phyloP scores from a whole-genome alignment of 2,888 invertebrate genomes.

The Ophraella communa region DNA sequence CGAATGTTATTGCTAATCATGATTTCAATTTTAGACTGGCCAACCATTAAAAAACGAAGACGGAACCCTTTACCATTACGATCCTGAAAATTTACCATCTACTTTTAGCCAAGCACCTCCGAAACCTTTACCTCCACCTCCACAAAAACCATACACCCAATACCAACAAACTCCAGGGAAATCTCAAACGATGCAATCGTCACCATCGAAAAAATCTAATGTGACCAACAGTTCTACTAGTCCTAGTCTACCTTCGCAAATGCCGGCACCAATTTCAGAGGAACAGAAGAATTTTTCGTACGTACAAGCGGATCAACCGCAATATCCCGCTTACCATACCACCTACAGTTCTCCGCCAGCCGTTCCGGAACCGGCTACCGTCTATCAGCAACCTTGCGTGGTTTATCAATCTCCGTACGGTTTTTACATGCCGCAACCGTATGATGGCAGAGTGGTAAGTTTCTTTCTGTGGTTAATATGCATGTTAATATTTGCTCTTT shows the following conservation, averaged over 20 bases:
- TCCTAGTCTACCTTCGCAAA: constrained; percentile 57
- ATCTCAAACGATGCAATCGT: constrained; percentile 33
- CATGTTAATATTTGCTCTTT: too few relatives aligned
- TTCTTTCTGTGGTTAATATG: too few relatives aligned
- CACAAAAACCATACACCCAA: constrained; percentile 33
- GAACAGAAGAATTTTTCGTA: constrained; percentile 19
- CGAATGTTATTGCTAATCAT: too few relatives aligned
- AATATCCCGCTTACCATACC: constrained; percentile 41
- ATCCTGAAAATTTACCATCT: constrained; percentile 72
- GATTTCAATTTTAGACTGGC: constrained; percentile 65
- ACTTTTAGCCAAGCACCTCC: constrained; percentile 40
- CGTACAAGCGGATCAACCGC: constrained; percentile 30
- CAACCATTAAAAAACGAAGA: constrained; percentile 78
- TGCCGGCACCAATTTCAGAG: constrained; percentile 38
- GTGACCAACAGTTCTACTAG: constrained; percentile 55
- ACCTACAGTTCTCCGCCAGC: constrained; percentile 26
- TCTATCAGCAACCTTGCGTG: constrained; percentile 54
- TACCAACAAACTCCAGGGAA: constrained; percentile 47
- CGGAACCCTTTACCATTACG: constrained; percentile 78
- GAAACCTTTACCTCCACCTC: constrained; percentile 45
- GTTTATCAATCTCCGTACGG: constrained; percentile 54
- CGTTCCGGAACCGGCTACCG: constrained; percentile 12
- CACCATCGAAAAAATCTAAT: constrained; percentile 47
- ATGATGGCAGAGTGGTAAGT: constrained; percentile 54
- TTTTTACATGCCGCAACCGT: constrained; percentile 52